Conservation (phyloP, 2,888 invertebrate species). For the Lochmaea crataegi region DNA sequence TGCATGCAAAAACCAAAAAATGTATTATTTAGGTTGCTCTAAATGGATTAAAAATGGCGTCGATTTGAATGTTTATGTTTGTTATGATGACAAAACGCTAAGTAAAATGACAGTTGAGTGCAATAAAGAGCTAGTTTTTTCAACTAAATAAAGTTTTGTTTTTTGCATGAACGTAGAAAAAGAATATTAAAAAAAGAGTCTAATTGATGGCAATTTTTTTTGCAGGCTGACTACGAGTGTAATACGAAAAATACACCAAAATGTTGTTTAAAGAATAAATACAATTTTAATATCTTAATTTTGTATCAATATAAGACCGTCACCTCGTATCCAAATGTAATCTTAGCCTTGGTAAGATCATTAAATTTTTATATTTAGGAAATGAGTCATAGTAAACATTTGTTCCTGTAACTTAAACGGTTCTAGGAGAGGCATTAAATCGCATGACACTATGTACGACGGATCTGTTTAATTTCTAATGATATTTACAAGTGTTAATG, state of each 20-base stretch:
- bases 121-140: too few species aligned
- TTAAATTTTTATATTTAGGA: conserved; percentile 42
- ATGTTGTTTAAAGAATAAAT: neutral
- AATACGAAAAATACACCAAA: neutral
- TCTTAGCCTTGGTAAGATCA: conserved; percentile 40
- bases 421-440: conserved; percentile 17
- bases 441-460: neutral
- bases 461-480: conserved; percentile 11
- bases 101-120: too few species aligned
- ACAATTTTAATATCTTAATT: neutral
- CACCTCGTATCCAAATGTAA: conserved; percentile 12
- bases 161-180: too few species aligned
- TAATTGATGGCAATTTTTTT: conserved; percentile 3
- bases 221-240: neutral
- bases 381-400: conserved; percentile 34
- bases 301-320: neutral
- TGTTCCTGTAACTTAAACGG: conserved; percentile 19
- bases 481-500: conserved; percentile 11
- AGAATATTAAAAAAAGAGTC: neutral
- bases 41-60: too few species aligned
- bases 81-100: too few species aligned
- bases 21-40: too few species aligned
- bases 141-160: too few species aligned
- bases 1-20: too few species aligned
- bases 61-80: too few species aligned